A percentile compares a stretch with the other conserved stretches of the same genome.
Conservation (phyloP, 2,888 invertebrate genomes). For the Eupithecia insigniata region DNA sequence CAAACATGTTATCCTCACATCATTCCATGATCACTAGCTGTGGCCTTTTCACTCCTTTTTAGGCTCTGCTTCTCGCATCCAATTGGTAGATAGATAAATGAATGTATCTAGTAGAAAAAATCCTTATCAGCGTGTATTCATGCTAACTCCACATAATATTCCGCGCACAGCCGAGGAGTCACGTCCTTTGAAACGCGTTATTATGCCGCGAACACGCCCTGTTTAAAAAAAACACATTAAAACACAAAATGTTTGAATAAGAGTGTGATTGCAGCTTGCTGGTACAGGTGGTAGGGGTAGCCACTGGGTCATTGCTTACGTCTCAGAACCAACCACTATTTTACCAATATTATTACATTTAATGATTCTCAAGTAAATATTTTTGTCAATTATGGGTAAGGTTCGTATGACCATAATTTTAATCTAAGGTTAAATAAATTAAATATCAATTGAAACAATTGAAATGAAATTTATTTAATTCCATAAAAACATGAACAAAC, state of each 20-base stretch:
- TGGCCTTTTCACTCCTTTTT: background rate
- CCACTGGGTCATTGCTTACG: slow-evolving; percentile 17
- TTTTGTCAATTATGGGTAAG: background rate
- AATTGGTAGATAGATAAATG: background rate
- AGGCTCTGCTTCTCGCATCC: background rate
- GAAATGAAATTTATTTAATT: too few species aligned
- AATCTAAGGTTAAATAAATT: background rate
- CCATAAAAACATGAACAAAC: too few species aligned
- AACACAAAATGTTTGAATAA: slow-evolving; percentile 78
- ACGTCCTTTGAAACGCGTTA: slow-evolving; percentile 64
- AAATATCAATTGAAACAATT: too few species aligned
- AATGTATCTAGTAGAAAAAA: background rate
- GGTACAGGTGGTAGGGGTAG: slow-evolving; percentile 24
- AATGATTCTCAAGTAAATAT: background rate
- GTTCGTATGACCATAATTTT: background rate
- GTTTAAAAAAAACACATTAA: slow-evolving; percentile 71
- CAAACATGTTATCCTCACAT: background rate
- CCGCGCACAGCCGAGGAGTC: slow-evolving; percentile 30
- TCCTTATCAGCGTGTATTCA: background rate
- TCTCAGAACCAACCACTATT: background rate
- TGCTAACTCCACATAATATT: slow-evolving; percentile 26
- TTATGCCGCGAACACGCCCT: slow-evolving; percentile 62
- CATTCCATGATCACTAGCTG: background rate
- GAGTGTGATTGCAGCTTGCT: slow-evolving; percentile 76
- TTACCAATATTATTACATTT: background rate